Conservation (phyloP, 2,797 vertebrate genomes). For the Mus caroli region DNA sequence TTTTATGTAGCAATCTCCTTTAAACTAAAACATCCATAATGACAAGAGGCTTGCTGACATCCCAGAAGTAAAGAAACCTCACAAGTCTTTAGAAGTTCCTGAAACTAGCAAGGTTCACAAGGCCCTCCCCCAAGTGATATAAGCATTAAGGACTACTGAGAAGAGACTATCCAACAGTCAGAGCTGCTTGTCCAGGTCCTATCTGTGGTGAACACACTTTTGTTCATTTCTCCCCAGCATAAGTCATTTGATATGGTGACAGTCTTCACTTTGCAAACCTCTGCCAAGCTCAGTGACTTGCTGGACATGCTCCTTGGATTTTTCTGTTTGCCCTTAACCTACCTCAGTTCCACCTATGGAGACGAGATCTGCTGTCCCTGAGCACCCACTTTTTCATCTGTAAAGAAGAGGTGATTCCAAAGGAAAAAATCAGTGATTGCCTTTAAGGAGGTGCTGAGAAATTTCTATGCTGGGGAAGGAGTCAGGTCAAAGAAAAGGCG, state of each 20-base stretch:
- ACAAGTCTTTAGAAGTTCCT: background rate
- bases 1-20: background rate
- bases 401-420: background rate
- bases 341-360: background rate
- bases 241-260: background rate
- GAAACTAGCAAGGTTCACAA: background rate
- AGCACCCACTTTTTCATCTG: background rate
- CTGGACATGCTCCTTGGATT: fast-evolving
- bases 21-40: background rate
- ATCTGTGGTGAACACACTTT: background rate
- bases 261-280: background rate
- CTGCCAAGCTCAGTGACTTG: background rate
- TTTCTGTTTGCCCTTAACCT: background rate
- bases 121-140: background rate
- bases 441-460: background rate
- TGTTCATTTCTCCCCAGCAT: background rate
- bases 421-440: background rate
- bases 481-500: background rate
- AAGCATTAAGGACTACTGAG: background rate
- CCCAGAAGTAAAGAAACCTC: background rate
- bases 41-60: background rate
- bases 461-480: background rate
- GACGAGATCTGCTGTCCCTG: background rate
- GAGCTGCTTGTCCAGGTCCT: background rate
- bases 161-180: background rate